Conservation (phyloP, 2,888 invertebrate species). For the Branchellion lobata region DNA sequence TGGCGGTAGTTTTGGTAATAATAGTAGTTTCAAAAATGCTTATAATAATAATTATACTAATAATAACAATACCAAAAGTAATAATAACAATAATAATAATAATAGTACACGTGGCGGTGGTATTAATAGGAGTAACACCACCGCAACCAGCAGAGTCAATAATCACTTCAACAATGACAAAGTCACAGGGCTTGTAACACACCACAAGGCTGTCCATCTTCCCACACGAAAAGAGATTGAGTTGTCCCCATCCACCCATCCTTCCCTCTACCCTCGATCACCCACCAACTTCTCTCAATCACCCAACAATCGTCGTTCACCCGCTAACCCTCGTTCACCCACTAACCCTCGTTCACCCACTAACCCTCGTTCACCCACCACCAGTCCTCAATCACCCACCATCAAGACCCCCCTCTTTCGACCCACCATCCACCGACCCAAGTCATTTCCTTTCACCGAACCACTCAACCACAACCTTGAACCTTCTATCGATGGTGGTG, state of each 20-base stretch:
- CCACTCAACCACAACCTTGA: not conserved
- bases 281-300: no score
- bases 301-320: no score
- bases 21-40: not conserved
- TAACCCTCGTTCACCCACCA: no score
- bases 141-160: not conserved
- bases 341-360: not conserved
- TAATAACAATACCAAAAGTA: not conserved
- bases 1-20: not conserved
- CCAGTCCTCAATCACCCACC: no score
- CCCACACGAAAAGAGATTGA: no score
- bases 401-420: not conserved
- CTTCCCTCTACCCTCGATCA: no score
- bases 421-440: not conserved
- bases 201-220: no score
- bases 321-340: no score
- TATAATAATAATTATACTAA: conserved; percentile 7
- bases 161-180: not conserved
- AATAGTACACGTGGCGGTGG: not conserved
- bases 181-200: no score
- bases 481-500: not conserved
- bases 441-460: not conserved
- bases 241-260: no score
- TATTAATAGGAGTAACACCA: not conserved
- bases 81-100: not conserved